Evolutionary conservation across 1,140 invertebrate species (phyloP).

Genomic region (Drosophila navojoa): DNA sequence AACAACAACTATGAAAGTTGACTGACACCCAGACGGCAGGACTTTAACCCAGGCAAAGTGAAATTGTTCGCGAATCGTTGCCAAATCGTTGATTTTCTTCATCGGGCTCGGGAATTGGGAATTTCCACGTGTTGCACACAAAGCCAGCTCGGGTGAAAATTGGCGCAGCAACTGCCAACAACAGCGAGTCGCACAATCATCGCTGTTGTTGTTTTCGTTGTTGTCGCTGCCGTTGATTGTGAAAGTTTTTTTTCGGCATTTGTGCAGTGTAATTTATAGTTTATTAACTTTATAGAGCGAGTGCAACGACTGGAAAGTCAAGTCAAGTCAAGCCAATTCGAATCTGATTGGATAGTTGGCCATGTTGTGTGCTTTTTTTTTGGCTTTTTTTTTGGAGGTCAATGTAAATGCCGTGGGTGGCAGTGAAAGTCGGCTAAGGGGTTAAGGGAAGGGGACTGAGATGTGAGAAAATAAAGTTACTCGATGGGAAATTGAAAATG

Average conservation of each 20-base stretch:
- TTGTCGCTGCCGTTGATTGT: constrained; percentile 51
- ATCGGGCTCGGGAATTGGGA: constrained; percentile 27
- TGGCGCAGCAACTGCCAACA: constrained; percentile 40
- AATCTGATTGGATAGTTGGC: constrained; percentile 27
- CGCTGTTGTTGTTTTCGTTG: no score
- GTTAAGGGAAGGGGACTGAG: not conserved
- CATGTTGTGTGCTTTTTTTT: constrained; percentile 8
- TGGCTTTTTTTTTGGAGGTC: constrained; percentile 59
- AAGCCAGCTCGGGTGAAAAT: constrained; percentile 37
- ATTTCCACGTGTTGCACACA: constrained; percentile 77
- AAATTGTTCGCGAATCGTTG: constrained; percentile 63
- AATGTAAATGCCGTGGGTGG: constrained; percentile 74
- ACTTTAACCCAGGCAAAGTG: constrained; percentile 81
- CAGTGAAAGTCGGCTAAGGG: constrained; percentile 71
- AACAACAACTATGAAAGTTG: constrained; percentile 63
- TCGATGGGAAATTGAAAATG: no score
- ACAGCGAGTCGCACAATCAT: not conserved
- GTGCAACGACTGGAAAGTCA: constrained; percentile 75
- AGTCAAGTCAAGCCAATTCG: constrained; percentile 28
- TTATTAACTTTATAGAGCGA: constrained; percentile 78
- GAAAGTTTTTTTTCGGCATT: constrained; percentile 69
- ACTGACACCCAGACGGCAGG: constrained; percentile 74
- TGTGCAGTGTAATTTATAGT: constrained; percentile 79
- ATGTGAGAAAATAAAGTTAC: no score
- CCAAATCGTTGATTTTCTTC: constrained; percentile 32